These are phyloP conservation scores for Thereva nobilitata DNA, from an alignment of 2,888 invertebrate species.

Conservation along the genomic window DNA sequence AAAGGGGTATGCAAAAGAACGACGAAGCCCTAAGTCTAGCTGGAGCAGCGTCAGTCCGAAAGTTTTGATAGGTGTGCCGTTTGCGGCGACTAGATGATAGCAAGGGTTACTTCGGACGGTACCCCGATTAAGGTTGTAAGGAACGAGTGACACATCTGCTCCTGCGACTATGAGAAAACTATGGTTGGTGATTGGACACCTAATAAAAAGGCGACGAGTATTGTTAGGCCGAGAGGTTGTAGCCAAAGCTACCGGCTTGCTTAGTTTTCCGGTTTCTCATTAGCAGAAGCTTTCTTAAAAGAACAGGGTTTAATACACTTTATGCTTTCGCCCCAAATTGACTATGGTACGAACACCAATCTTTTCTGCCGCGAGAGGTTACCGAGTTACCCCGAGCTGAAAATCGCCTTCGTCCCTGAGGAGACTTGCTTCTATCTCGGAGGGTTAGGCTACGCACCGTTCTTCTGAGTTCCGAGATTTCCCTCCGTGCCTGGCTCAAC, in stretches of 20 bases:
- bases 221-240: too few species aligned
- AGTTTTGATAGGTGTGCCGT: too few species aligned
- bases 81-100: too few species aligned
- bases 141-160: not conserved
- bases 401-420: not conserved
- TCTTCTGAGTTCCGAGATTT: not conserved
- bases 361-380: too few species aligned
- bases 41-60: too few species aligned
- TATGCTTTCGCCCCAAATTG: not conserved
- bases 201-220: not conserved
- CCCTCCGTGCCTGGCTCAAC: not conserved
- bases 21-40: too few species aligned
- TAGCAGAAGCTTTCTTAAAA: not conserved
- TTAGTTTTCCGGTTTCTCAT: not conserved
- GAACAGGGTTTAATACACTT: not conserved
- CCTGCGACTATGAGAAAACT: not conserved
- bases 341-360: too few species aligned
- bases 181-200: not conserved
- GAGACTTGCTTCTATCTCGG: not conserved
- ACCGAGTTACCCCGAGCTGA: not conserved
- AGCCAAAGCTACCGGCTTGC: too few species aligned
- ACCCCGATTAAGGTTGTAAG: not conserved
- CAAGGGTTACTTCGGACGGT: too few species aligned
- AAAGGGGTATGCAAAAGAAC: too few species aligned
- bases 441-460: too few species aligned